Percentiles rank a stretch among this genome's conserved stretches.
Evolutionary conservation across 2,888 invertebrate genomes (phyloP).

Genomic region (Platerodrilus igneus): DNA sequence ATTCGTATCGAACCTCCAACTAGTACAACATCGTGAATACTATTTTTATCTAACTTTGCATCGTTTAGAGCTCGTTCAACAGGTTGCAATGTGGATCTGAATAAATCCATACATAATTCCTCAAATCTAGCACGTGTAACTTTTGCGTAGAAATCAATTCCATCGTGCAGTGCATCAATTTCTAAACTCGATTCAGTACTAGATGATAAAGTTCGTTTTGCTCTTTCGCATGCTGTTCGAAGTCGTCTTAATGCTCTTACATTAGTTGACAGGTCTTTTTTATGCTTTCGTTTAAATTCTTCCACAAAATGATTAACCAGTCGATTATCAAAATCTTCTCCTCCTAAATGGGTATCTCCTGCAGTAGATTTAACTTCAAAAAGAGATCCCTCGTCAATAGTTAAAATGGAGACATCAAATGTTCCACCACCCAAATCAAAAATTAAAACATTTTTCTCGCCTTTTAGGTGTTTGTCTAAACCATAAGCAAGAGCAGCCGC

Average conservation of each 20-base stretch:
- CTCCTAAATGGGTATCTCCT: conserved; percentile 76
- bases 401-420: conserved; percentile 87
- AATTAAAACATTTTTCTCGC: conserved; percentile 70
- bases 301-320: conserved; percentile 73
- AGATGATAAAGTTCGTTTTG: conserved; percentile 71
- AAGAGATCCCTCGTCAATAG: conserved; percentile 80
- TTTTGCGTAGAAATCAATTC: conserved; percentile 86
- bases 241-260: conserved; percentile 75
- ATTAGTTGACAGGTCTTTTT: conserved; percentile 65
- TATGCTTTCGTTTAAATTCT: conserved; percentile 72
- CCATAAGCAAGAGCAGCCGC: conserved; percentile 86
- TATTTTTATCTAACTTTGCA: conserved; percentile 78
- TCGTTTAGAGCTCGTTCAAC: conserved; percentile 80
- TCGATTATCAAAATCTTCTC: conserved; percentile 76
- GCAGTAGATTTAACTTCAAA: conserved; percentile 79
- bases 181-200: conserved; percentile 77
- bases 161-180: conserved; percentile 85
- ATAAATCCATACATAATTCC: conserved; percentile 83
- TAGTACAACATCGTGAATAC: conserved; percentile 76
- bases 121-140: conserved; percentile 83
- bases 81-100: conserved; percentile 71
- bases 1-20: conserved; percentile 90
- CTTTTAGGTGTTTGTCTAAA: conserved; percentile 67
- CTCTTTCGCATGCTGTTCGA: conserved; percentile 79
- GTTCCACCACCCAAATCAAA: conserved; percentile 83